Base-by-base conservation (phyloP, 1,140 invertebrate species). In the Portunus trituberculatus region DNA sequence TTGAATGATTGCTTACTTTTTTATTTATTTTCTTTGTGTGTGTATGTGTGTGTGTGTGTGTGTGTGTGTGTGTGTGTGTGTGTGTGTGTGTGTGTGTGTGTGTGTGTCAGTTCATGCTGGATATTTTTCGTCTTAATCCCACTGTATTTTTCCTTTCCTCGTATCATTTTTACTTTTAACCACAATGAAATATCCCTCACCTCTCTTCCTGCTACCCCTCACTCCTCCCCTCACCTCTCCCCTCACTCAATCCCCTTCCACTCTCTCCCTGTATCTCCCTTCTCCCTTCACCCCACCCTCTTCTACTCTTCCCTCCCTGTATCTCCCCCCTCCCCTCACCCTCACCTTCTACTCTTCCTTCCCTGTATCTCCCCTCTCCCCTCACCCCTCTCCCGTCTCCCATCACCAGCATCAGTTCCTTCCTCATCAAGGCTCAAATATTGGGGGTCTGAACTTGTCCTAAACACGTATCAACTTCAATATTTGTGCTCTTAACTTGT, bases 401-500 rank as follows among this genome's bases (percentile, higher is more conserved):
- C 12, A 16, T 20, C 67, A 25, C 12, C 67, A 76, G 12, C 67
- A 25, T 7, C 12, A 7, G 67, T 8, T 25, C 25, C 20, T 0
- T 76, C 67, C 67, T 76, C 67, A 76, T 76, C 67, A 76, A 76
- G 67, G 67, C 12, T 76, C 67, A 76, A 76, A 76, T 76, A 76
- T 76, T 76, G 67, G 67, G 67, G 67, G 67, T 76, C 67, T 76
- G n/a, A 76, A 76, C 67, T 76, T 76, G 67, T 76, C 67, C 67
- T 76, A 76, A 76, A 76, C 67, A 76, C 67, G 67, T 76, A 76
- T n/a, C 12, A 76, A 76, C 67, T 76, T 76, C 67, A 76, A 76
- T 76, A 76, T 76, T 76, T 76, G 67, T 25, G 67, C 67, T 25
- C 12, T 8, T 2, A 76, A 76, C 67, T 76, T 76, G 20, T 76